Percentiles rank a stretch among this genome's conserved stretches.
These are phyloP conservation scores for Tympanoctomys barrerae DNA, from an alignment of 2,797 vertebrate species.

Conservation along the genomic window DNA sequence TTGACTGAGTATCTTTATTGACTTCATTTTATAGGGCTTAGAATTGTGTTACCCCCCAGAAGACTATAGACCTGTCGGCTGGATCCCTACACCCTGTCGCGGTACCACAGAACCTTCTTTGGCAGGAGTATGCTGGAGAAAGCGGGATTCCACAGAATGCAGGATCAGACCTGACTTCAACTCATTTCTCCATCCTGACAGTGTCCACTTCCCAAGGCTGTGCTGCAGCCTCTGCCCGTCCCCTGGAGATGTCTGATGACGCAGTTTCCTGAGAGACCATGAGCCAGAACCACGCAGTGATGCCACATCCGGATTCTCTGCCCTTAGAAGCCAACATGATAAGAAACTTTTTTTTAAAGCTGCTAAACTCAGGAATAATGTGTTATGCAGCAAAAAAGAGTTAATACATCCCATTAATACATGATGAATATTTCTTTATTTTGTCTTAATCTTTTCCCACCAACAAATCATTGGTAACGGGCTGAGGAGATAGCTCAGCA, in stretches of 20 bases:
- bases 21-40: neutral
- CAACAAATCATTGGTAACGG: neutral
- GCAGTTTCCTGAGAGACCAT: neutral
- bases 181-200: no score
- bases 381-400: neutral
- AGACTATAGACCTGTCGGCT: no score
- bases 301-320: neutral
- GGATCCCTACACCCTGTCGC: neutral
- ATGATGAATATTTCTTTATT: conserved; percentile 21
- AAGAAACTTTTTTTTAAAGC: neutral
- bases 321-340: neutral
- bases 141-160: neutral
- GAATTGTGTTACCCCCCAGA: neutral
- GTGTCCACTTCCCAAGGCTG: neutral
- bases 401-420: neutral
- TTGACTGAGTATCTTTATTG: neutral
- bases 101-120: neutral
- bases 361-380: neutral
- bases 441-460: conserved; percentile 2
- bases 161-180: neutral
- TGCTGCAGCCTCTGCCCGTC: neutral
- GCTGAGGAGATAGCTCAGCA: no score
- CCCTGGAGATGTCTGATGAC: neutral
- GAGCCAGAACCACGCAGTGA: neutral
- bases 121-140: neutral